Base-by-base conservation (phyloP, 2,113 vertebrate genomes). In the Eclectus roratus region DNA sequence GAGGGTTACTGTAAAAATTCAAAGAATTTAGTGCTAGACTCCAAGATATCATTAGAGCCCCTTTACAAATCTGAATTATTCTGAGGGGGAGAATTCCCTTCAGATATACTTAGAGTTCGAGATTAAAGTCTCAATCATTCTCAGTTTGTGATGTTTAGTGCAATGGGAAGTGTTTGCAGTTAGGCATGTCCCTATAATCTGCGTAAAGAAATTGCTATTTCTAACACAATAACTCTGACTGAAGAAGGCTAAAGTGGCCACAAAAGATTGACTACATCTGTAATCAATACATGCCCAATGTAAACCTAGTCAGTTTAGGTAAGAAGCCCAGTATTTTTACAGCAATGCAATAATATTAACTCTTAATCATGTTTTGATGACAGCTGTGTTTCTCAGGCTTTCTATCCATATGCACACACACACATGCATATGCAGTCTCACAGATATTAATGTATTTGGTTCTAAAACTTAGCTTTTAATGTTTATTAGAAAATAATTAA, bases 231-330 rank as follows among this genome's bases (percentile, higher is more conserved):
- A 18, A 19, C 8, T 16, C 43, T 63, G 37, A 6, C 21, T 56
- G 33, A 68, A 68, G 43, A 35, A 50, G 14, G 11, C 6, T 55
- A 7, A 65, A 18, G 14, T 27, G 7, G 27, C 17, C 39, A 53
- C 17, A 8, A 8, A 49, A 61, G 20, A 14, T 2, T 31, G 13
- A 43, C 31, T 66, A 33, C 29, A 27, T 37, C 79, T 58, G 23
- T 12, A 55, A 10, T 29, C 52, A 49, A 8, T 24, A 68, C 10
- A 4, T 0, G 0, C 6, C 11, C 23, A 60, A 3, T 6, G 11
- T 33, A 53, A 69, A 58, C n/a, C 55, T 13, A 19, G 5, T 13
- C 9, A 33, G 14, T 77, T 79, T 68, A 49, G 10, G 28, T 41
- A 28, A 80, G 23, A 69, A 80, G 56, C 33, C 25, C 9, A 65